Evolutionary conservation across 2,113 vertebrate genomes (phyloP), one percentile per base, ranked within the genome.

Genomic region (Rutilus rutilus): DNA sequence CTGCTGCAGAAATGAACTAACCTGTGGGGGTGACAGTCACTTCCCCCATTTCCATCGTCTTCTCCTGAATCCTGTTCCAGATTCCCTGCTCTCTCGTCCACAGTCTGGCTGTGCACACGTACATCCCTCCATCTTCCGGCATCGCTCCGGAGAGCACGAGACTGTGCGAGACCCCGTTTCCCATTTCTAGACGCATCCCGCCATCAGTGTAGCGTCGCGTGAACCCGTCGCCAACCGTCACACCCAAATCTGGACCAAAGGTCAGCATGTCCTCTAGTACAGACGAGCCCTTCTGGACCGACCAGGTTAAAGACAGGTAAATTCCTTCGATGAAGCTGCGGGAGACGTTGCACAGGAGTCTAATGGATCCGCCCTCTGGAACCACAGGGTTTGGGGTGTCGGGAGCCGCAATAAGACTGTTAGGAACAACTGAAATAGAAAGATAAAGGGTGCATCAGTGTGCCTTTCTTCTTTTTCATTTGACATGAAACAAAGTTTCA

Each of bases 1-100:
- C 8, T 23, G 45, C 1, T 45, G 50, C 14, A 45, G 6, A 47
- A 23, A 60, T 54, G 3, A 23, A 23, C 95, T 95, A 90, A 99
- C 98, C 95, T 86, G 96, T 96, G 0, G 92, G 94, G 23, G 95
- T 96, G 17, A 99, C 93, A 0, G 92, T 77, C 69, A 99, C 94
- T 0, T 87, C 89, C 23, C 95, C 96, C 80, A 98, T 94, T 52
- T 97, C 95, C 65, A 93, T 94, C 0, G 62, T 91, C 82, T 96
- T 97, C 90, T 97, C 95, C 79, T 97, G 96, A 45, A 99, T 97
- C 87, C 94, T 95, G 23, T 95, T 94, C 97, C 97, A 99, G 1
- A 30, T 89, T 2, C 95, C 94, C 0, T 89, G 93, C 5, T 96
- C 95, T 64, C 93, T 92, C 0, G 97, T 96, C 97, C 97, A 99